Evolutionary conservation across 2,888 invertebrate genomes (phyloP).

Genomic region (Campoletis raptor): DNA sequence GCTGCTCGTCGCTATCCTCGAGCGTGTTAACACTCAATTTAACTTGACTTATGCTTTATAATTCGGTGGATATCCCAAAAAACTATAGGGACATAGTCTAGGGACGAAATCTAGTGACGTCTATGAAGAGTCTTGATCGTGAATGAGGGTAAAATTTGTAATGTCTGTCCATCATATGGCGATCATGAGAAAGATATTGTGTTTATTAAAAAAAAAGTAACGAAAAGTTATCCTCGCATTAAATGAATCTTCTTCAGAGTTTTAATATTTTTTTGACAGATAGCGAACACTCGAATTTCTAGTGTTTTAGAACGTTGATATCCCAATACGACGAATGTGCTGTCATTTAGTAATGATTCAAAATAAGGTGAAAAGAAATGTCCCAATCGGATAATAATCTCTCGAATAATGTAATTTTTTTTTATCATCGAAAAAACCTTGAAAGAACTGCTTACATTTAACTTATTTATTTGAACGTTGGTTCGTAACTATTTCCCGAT

Average conservation of each 20-base stretch:
- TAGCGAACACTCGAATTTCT: neutral
- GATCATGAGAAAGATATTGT: slow-evolving; percentile 1
- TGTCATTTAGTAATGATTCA: neutral
- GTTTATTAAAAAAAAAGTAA: neutral
- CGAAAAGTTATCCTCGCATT: neutral
- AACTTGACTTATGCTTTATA: slow-evolving; percentile 47
- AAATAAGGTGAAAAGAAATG: neutral
- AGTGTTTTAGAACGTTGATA: too few species aligned
- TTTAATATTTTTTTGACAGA: neutral
- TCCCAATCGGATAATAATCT: neutral
- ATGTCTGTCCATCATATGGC: neutral
- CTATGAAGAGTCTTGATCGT: neutral
- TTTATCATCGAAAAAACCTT: neutral
- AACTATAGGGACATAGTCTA: neutral
- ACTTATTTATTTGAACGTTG: neutral
- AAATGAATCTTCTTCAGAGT: neutral
- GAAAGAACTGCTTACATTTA: neutral
- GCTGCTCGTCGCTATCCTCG: slow-evolving; percentile 5
- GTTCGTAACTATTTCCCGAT: neutral
- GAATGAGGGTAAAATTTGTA: slow-evolving; percentile 15
- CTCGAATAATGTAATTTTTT: neutral
- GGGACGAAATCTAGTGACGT: neutral
- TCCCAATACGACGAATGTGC: neutral
- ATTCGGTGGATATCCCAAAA: slow-evolving; percentile 19
- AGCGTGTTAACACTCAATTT: slow-evolving; percentile 44